phyloP scores from a whole-genome alignment of 2,888 invertebrate species.

The Syrphus vitripennis region DNA sequence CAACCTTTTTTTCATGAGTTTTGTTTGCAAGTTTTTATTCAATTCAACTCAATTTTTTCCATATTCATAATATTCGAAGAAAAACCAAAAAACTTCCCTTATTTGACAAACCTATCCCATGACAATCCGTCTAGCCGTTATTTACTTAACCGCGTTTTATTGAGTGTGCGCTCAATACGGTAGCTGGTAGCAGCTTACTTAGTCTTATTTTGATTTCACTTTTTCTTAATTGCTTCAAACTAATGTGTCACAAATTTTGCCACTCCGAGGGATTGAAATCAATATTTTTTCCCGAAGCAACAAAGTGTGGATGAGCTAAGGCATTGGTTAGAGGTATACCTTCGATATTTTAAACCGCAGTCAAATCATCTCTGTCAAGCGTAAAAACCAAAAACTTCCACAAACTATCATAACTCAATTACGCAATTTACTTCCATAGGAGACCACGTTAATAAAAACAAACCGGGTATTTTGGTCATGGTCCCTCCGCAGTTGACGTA shows the following conservation, averaged over 20 bases:
- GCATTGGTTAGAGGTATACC: too few species aligned
- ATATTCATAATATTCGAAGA: too few species aligned
- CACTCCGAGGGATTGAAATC: slow-evolving; percentile 7
- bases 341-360: slow-evolving; percentile 32
- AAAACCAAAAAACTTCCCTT: slow-evolving; percentile 15
- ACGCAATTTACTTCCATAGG: slow-evolving; percentile 49
- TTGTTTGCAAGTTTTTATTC: too few species aligned
- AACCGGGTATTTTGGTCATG: slow-evolving; percentile 67
- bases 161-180: slow-evolving; percentile 4
- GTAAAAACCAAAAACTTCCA: slow-evolving; percentile 56
- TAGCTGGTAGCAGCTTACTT: too few species aligned
- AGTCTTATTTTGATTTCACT: slow-evolving; percentile 8
- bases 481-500: slow-evolving; percentile 35
- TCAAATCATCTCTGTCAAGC: slow-evolving; percentile 61
- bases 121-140: slow-evolving; percentile 56
- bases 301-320: slow-evolving; percentile 33
- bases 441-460: slow-evolving; percentile 12
- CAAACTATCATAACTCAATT: slow-evolving; percentile 37
- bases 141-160: slow-evolving; percentile 34
- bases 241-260: slow-evolving; percentile 1
- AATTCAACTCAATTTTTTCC: too few species aligned
- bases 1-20: too few species aligned
- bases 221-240: slow-evolving; percentile 34
- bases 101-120: slow-evolving; percentile 26
- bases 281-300: slow-evolving; percentile 15